Percentiles rank a stretch among this genome's conserved stretches.
These are phyloP conservation scores for Melanotaenia nigrans DNA, from an alignment of 2,797 vertebrate species.

Conservation along the genomic window DNA sequence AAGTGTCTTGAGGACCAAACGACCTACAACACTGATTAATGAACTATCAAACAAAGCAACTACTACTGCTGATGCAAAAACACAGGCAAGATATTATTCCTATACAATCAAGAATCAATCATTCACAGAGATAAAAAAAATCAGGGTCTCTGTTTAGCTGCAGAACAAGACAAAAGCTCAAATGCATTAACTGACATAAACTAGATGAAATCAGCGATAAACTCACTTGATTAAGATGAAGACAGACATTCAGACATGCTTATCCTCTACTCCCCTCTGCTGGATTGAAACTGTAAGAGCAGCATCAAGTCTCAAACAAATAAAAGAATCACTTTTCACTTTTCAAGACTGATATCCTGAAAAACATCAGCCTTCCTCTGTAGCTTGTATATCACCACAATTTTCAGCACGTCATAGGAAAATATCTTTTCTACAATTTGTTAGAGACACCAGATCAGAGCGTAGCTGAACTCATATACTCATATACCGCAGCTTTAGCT, in stretches of 20 bases:
- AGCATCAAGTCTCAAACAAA: not conserved
- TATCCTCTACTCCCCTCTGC: conserved; percentile 66
- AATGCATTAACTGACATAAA: not conserved
- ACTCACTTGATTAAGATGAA: conserved; percentile 11
- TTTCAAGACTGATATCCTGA: not conserved
- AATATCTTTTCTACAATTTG: too few species aligned
- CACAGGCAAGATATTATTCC: not conserved
- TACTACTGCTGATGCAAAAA: not conserved
- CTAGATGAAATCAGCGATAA: conserved; percentile 24
- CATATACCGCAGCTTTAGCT: too few species aligned
- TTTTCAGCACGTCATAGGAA: too few species aligned
- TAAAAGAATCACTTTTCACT: not conserved
- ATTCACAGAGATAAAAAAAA: not conserved
- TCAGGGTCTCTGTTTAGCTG: not conserved
- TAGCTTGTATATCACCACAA: too few species aligned
- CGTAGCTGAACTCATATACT: too few species aligned
- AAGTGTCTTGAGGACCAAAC: conserved; percentile 32
- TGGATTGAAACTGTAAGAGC: conserved; percentile 33
- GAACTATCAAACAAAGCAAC: conserved; percentile 9
- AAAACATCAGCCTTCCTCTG: too few species aligned
- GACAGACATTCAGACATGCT: not conserved
- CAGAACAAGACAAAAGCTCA: not conserved
- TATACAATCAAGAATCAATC: conserved; percentile 5
- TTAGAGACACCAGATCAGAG: too few species aligned
- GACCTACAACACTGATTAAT: conserved; percentile 33